These are phyloP conservation scores for Achlya flavicornis DNA, from an alignment of 2,888 invertebrate species.

Conservation along the genomic window DNA sequence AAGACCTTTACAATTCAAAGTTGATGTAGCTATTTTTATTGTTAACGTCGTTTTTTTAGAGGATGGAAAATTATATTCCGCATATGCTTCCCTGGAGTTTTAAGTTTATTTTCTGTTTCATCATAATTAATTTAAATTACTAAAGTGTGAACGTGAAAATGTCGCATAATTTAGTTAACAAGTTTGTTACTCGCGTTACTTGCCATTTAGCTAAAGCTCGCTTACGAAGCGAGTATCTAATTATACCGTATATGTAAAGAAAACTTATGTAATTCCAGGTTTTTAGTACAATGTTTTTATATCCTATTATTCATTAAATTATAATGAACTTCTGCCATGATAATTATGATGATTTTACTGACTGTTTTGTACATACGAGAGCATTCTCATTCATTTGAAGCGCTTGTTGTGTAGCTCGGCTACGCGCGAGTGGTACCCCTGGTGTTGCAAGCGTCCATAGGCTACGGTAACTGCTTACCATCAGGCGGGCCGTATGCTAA, in stretches of 20 bases:
- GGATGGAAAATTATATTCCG: constrained; percentile 16
- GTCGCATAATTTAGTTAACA: constrained; percentile 62
- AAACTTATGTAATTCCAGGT: constrained; percentile 27
- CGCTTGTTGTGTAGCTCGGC: too few relatives aligned
- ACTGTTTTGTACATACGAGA: background rate
- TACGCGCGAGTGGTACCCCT: too few relatives aligned
- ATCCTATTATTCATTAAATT: background rate
- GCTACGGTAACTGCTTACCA: too few relatives aligned
- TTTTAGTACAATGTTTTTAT: background rate
- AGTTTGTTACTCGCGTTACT: constrained; percentile 55
- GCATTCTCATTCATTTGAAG: too few relatives aligned
- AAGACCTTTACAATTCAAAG: constrained; percentile 49
- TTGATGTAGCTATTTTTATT: constrained; percentile 31
- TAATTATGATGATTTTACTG: background rate
- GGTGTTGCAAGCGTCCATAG: too few relatives aligned
- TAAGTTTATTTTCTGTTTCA: constrained; percentile 45
- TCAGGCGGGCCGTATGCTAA: too few relatives aligned
- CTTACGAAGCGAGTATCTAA: constrained; percentile 44
- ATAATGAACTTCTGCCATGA: background rate
- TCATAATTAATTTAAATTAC: constrained; percentile 57
- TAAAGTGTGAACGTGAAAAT: constrained; percentile 52
- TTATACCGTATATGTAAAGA: constrained; percentile 40
- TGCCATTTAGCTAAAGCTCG: constrained; percentile 53
- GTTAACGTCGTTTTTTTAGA: constrained; percentile 22
- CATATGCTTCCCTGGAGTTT: constrained; percentile 22